A percentile compares a stretch with the other conserved stretches of the same genome.
Conservation (phyloP, 2,113 vertebrate genomes). For the Mesoclemmys tuberculata region DNA sequence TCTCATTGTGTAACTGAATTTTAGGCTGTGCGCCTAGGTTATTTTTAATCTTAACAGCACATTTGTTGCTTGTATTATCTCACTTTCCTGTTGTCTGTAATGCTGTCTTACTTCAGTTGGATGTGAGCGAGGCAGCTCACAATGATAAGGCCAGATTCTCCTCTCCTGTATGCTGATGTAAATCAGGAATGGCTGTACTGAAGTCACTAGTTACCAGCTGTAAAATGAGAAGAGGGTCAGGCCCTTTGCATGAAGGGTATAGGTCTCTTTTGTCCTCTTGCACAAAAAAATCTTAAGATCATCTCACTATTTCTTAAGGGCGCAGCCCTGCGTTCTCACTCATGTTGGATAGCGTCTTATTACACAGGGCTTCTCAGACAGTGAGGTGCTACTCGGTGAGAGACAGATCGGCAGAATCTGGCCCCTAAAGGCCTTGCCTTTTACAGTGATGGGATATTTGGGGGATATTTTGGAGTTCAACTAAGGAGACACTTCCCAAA, state of each 20-base stretch:
- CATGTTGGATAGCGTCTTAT: neutral
- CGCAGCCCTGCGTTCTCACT: neutral
- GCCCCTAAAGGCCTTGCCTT: neutral
- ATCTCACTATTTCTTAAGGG: fast-evolving
- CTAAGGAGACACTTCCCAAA: neutral
- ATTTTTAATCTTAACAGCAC: neutral
- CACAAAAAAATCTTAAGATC: neutral
- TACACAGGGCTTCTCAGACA: neutral
- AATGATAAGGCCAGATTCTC: neutral
- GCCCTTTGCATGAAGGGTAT: neutral
- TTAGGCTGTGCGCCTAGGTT: neutral
- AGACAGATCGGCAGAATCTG: fast-evolving
- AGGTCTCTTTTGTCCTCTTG: neutral
- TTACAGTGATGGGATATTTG: neutral
- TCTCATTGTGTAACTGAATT: neutral
- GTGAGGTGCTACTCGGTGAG: neutral
- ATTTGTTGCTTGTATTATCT: neutral
- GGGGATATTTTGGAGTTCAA: neutral
- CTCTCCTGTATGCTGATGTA: neutral
- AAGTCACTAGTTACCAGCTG: neutral
- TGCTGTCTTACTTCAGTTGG: neutral
- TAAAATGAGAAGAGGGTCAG: neutral
- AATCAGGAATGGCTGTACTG: neutral
- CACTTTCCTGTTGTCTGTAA: neutral
- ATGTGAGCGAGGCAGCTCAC: neutral